Conservation (phyloP, 1,140 invertebrate genomes). For the Batillaria attramentaria region DNA sequence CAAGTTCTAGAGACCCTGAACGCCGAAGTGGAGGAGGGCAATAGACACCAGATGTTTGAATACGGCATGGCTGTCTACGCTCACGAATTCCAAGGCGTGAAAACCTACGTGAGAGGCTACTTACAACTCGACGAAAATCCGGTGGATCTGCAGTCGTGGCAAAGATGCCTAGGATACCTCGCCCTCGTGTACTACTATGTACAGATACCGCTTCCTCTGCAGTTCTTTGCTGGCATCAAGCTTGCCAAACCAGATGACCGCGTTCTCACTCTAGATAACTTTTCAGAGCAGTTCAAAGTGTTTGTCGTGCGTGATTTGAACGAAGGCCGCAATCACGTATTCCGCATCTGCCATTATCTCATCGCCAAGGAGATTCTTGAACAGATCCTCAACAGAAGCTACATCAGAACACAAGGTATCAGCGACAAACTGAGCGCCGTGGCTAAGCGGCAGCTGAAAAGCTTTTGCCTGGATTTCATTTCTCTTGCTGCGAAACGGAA, state of each 20-base stretch:
- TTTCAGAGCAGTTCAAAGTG: constrained; percentile 38
- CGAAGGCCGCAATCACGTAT: constrained; percentile 33
- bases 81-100: constrained; percentile 43
- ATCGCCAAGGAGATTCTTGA: constrained; percentile 57
- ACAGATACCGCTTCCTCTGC: constrained; percentile 45
- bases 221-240: constrained; percentile 44
- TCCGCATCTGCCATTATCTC: constrained; percentile 50
- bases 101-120: constrained; percentile 46
- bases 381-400: constrained; percentile 35
- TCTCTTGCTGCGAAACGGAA: constrained; percentile 23
- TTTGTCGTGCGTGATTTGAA: constrained; percentile 46
- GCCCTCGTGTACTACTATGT: constrained; percentile 52
- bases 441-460: constrained; percentile 37
- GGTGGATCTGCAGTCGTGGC: constrained; percentile 27
- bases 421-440: constrained; percentile 24
- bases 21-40: constrained; percentile 30
- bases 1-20: constrained; percentile 14
- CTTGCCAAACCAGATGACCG: constrained; percentile 1
- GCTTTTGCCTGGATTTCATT: constrained; percentile 40
- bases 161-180: constrained; percentile 41
- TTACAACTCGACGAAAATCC: constrained; percentile 36
- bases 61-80: constrained; percentile 46
- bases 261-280: constrained; percentile 6
- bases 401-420: not conserved
- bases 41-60: constrained; percentile 41